These are phyloP conservation scores for Alaudala cheleensis DNA, from an alignment of 2,113 vertebrate species.

Conservation along the genomic window DNA sequence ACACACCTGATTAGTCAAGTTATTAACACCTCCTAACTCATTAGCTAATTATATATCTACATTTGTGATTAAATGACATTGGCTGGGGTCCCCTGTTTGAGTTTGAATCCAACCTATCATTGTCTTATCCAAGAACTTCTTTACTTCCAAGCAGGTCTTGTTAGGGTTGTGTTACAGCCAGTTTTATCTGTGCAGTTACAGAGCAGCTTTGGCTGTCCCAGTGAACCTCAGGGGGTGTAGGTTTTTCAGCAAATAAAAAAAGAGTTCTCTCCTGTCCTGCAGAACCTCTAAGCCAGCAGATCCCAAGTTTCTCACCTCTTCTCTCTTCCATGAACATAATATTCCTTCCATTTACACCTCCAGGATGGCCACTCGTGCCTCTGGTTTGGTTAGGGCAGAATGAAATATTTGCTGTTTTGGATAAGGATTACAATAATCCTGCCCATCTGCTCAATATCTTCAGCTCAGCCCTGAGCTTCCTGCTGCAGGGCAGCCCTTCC, in stretches of 20 bases:
- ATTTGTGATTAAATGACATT: background rate
- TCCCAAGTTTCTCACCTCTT: background rate
- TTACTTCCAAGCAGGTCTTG: background rate
- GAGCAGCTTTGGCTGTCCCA: background rate
- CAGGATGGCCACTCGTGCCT: background rate
- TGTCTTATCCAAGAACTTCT: background rate
- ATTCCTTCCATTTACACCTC: background rate
- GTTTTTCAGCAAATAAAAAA: background rate
- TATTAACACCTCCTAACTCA: background rate
- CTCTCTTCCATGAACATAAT: no score
- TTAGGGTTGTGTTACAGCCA: background rate
- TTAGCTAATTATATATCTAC: no score
- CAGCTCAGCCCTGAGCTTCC: background rate
- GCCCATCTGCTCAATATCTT: background rate
- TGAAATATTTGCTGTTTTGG: background rate
- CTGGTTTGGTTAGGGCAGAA: background rate
- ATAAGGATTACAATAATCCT: background rate
- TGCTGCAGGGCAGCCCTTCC: background rate
- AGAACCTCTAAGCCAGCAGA: background rate
- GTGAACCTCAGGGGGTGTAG: background rate
- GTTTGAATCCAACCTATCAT: background rate
- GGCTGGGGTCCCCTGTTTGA: background rate
- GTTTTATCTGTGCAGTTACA: background rate
- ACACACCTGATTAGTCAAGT: background rate
- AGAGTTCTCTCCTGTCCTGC: fast-evolving